Conservation (phyloP, 2,888 invertebrate genomes). For the Tipula unca region DNA sequence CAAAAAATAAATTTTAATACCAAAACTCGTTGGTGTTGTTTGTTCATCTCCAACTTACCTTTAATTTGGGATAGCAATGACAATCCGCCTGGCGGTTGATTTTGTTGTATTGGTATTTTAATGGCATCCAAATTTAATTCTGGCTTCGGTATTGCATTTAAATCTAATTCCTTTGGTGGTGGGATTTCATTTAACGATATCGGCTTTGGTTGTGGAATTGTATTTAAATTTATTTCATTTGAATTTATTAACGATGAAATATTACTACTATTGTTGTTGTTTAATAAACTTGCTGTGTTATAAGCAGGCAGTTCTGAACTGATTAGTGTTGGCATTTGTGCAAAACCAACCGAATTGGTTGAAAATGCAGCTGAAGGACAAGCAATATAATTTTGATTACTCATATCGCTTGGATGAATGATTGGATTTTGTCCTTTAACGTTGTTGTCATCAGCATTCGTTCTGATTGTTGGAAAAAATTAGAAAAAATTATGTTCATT, state of each 20-base stretch:
- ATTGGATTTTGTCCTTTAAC: background rate
- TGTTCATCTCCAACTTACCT: background rate
- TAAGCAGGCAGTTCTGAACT: background rate
- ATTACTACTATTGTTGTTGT: background rate
- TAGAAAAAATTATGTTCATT: background rate
- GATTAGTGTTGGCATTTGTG: background rate
- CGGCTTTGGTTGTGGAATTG: constrained; percentile 47
- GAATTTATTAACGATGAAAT: background rate
- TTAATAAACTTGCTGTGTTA: background rate
- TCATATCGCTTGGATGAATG: background rate
- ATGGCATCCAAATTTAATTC: constrained; percentile 50
- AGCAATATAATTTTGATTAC: background rate
- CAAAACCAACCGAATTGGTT: background rate
- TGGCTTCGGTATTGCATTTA: constrained; percentile 53
- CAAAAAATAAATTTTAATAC: constrained; percentile 32
- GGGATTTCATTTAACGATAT: constrained; percentile 55
- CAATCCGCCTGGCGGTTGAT: background rate
- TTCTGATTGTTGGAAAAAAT: background rate
- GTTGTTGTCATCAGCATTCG: background rate
- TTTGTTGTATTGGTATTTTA: constrained; percentile 41
- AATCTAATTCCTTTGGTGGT: constrained; percentile 50
- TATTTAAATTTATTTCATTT: constrained; percentile 30
- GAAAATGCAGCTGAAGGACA: background rate
- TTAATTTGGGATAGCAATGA: background rate
- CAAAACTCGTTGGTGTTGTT: background rate